Evolutionary conservation across 1,140 invertebrate species (phyloP), one percentile per base, ranked within the genome.

Genomic region (Dinothrombium tinctorium): DNA sequence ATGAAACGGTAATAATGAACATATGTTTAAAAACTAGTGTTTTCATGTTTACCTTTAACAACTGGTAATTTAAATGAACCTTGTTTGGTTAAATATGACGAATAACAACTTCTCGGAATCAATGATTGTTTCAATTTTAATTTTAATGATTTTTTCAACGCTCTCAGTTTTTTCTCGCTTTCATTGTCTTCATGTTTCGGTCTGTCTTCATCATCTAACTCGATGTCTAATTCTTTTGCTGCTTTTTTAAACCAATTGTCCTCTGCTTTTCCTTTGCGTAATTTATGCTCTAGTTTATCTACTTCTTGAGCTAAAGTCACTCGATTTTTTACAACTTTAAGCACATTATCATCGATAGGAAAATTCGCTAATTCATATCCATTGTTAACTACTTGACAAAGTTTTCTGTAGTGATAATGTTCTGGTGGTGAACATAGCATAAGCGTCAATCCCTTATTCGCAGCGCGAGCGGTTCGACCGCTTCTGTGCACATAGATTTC

Each of bases 401-500:
- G 61, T 54, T 76, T 81, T 0, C 69, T 61, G 52, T 92, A 96
- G 37, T 68, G 65, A 29, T 67, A 67, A 3, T 76, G 66, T 56
- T 96, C 90, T 3, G 69, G 64, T 0, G 84, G 79, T 50, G 89
- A 83, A 58, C 95, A 76, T 37, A 98, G 67, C 45, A 96, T 65
- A 7, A 98, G 69, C 21, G 86, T 84, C 8, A 95, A 68, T 8
- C 92, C 92, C 57, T 80, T 72, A 45, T 75, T 74, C 39, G 67
- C 68, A 8, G 82, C 84, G 43, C 92, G 63, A 0, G 90, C 92
- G 7, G 92, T 98, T 43, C 92, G 65, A 0, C 92, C 92, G 61
- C 84, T 92, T 39, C 92, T 65, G 59, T 99, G 92, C 1, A 98
- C 73, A 57, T 98, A 99, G 56, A 74, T 76, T 64, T 98, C 89